Conservation (phyloP, 2,113 vertebrate genomes). For the Oryzias melastigma region DNA sequence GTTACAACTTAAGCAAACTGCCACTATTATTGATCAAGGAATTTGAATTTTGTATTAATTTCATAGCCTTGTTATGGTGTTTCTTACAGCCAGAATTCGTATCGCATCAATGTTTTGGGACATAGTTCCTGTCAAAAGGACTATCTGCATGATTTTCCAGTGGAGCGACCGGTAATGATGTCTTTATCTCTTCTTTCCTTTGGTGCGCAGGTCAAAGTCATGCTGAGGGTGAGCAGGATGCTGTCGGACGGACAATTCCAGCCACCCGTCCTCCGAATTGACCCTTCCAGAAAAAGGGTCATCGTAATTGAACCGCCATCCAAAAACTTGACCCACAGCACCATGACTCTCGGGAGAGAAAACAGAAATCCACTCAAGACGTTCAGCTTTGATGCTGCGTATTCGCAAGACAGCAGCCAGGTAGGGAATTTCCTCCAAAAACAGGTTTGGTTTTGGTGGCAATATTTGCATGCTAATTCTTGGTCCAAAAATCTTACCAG, state of each 20-base stretch:
- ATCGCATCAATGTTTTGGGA: no score
- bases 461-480: neutral
- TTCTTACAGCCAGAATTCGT: no score
- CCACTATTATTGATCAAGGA: no score
- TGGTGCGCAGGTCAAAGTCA: constrained; percentile 68
- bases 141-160: neutral
- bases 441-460: neutral
- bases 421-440: constrained; percentile 39
- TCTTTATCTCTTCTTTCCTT: neutral
- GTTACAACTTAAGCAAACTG: no score
- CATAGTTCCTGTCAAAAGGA: neutral
- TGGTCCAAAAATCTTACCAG: neutral
- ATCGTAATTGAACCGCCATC: constrained; percentile 61
- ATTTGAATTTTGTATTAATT: no score
- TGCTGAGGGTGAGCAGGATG: constrained; percentile 67
- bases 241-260: constrained; percentile 41
- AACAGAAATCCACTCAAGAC: constrained; percentile 50
- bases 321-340: constrained; percentile 31
- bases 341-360: constrained; percentile 40
- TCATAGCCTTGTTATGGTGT: no score
- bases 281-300: constrained; percentile 69
- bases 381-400: constrained; percentile 61
- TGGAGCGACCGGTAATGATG: neutral
- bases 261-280: constrained; percentile 63
- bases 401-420: constrained; percentile 65